Base-by-base conservation (phyloP, 2,113 vertebrate genomes). In the Electrona antarctica region DNA sequence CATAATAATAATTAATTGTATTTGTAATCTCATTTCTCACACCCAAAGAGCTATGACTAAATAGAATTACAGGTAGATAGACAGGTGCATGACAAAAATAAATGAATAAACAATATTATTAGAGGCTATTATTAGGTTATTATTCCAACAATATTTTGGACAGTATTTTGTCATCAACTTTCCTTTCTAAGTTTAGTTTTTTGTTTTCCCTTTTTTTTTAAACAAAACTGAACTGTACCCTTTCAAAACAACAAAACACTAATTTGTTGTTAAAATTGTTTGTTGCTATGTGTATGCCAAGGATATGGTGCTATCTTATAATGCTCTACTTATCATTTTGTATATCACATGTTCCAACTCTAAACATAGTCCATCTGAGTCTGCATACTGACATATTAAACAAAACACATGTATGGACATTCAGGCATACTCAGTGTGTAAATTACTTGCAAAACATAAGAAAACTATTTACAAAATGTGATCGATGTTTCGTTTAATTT, bases 271-370 rank as follows among this genome's bases (percentile, higher is more conserved):
- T 69, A 57, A 55, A 61, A 65, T 5, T 55, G 4, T 67, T 41
- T 41, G 33, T 41, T 41, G 3, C 33, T 0, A 0, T 56, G 55
- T 21, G 15, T 0, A 3, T 69, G 50, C 28, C 14, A 69, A 14
- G 49, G 56, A 50, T 64, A 50, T 64, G 4, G 46, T 47, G 11
- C 12, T 59, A 3, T 59, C 47, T 66, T 21, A 7, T 51, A 15
- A 15, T 56, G 63, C 59, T 67, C 60, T 56, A 46, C 73, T 50
- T 57, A 48, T 54, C 54, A 56, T 57, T 51, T 15, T 28, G 10
- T 62, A 64, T 48, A 8, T 65, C 61, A 21, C 67, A 60, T 77
- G 50, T 56, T 69, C 50, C 56, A 74, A 59, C 56, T 33, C 57
- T 11, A 67, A 61, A 58, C 7, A 4, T 29, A 48, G 13, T 51